Evolutionary conservation across 2,113 vertebrate species (phyloP).

Genomic region (Aspiorhynchus laticeps): DNA sequence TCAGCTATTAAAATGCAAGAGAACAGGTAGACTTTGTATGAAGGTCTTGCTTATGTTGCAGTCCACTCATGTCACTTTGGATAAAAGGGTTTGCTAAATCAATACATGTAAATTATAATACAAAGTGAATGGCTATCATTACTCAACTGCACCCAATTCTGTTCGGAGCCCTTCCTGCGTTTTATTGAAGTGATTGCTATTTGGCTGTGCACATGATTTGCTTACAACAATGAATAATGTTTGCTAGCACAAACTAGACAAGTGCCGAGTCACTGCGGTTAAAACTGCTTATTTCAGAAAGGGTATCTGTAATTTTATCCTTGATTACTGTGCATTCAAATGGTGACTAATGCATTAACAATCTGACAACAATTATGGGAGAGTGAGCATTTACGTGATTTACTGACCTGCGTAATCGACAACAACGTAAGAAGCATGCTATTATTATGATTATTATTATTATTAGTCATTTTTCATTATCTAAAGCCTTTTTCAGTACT

Average conservation of each 20-base stretch:
- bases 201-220: constrained; percentile 3
- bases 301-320: constrained; percentile 10
- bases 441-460: background rate
- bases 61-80: background rate
- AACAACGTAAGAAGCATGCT: background rate
- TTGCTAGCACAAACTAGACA: background rate
- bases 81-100: constrained; percentile 2
- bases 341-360: constrained; percentile 34
- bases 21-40: background rate
- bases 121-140: background rate
- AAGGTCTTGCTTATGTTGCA: constrained; percentile 2
- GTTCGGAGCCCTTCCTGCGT: background rate
- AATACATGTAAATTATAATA: background rate
- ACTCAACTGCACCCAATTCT: background rate
- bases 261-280: background rate
- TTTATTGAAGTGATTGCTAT: constrained; percentile 20
- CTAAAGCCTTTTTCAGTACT: background rate
- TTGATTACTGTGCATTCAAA: constrained; percentile 16
- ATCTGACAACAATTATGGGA: background rate
- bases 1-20: background rate
- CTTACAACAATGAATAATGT: background rate
- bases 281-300: constrained; percentile 30
- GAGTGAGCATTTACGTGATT: background rate
- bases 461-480: background rate
- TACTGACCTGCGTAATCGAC: background rate